A percentile compares a stretch with the other conserved stretches of the same genome.
phyloP scores from a whole-genome alignment of 2,797 vertebrate genomes.

The Cryptoblepharus egeriae region DNA sequence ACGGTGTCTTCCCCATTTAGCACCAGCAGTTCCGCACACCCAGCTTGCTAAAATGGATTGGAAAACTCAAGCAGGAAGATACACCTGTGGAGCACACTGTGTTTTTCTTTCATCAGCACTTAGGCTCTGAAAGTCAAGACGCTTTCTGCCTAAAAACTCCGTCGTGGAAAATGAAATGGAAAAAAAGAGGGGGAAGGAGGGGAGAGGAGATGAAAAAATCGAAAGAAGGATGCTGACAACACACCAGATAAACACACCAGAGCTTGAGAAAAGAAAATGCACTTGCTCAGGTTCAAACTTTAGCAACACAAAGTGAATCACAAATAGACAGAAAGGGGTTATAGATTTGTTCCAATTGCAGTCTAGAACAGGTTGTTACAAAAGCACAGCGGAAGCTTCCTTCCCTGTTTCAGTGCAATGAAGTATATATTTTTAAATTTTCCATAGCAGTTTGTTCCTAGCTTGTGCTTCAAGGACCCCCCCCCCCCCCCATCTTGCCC shows the following conservation, averaged over 20 bases:
- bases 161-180: constrained; percentile 4
- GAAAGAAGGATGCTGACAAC: background rate
- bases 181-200: background rate
- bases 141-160: background rate
- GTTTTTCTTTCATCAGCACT: background rate
- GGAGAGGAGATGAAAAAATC: background rate
- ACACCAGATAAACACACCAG: background rate
- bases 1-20: background rate
- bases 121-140: constrained; percentile 15
- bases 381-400: background rate
- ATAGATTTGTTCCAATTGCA: background rate
- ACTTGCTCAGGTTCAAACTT: constrained; percentile 1
- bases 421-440: background rate
- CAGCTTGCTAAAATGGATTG: background rate
- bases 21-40: constrained; percentile 1
- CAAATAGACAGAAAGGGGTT: background rate
- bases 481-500: too few species aligned
- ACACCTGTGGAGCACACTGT: background rate
- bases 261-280: rapidly evolving
- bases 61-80: background rate
- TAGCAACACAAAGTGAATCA: background rate
- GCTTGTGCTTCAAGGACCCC: background rate
- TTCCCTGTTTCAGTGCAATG: background rate
- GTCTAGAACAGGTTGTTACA: background rate
- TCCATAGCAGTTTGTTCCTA: background rate